Conservation (phyloP, 2,888 invertebrate genomes). For the Hybos culiciformis region DNA sequence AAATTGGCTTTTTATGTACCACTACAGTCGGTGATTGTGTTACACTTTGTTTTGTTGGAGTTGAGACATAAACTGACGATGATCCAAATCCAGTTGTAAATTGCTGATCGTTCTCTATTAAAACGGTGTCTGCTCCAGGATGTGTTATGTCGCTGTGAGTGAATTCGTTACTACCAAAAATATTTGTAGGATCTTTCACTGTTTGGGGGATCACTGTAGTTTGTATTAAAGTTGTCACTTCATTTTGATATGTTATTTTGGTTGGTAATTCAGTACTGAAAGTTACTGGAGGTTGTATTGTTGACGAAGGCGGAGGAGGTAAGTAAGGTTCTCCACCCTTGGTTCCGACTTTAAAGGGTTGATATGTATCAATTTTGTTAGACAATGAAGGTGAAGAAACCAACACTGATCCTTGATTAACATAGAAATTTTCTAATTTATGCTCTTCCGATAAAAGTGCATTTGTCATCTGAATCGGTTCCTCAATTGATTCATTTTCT, state of each 20-base stretch:
- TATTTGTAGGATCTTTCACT: constrained; percentile 10
- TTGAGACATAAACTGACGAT: constrained; percentile 25
- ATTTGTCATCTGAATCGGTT: constrained; percentile 14
- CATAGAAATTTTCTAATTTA: constrained; percentile 18
- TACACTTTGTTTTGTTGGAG: constrained; percentile 28
- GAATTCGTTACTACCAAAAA: constrained; percentile 34
- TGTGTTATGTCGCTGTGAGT: constrained; percentile 46
- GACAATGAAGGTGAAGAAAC: constrained; percentile 27
- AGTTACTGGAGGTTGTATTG: constrained; percentile 15
- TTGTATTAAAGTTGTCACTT: constrained; percentile 6
- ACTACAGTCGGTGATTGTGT: constrained; percentile 20
- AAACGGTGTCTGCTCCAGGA: constrained; percentile 47
- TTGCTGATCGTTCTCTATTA: constrained; percentile 43
- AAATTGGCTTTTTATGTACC: constrained; percentile 39
- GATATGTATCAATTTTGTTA: constrained; percentile 17
- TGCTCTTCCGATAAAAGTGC: constrained; percentile 9
- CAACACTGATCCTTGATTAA: constrained; percentile 26
- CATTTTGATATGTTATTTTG: constrained; percentile 21
- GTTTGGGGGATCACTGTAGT: constrained; percentile 12
- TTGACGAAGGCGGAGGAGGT: constrained; percentile 18
- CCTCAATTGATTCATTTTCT: constrained; percentile 21
- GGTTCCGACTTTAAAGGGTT: not conserved
- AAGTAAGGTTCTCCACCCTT: constrained; percentile 8
- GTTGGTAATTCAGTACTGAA: constrained; percentile 30
- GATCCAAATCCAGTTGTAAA: constrained; percentile 41